Evolutionary conservation across 2,888 invertebrate species (phyloP).

Genomic region (Catocala sponsa): DNA sequence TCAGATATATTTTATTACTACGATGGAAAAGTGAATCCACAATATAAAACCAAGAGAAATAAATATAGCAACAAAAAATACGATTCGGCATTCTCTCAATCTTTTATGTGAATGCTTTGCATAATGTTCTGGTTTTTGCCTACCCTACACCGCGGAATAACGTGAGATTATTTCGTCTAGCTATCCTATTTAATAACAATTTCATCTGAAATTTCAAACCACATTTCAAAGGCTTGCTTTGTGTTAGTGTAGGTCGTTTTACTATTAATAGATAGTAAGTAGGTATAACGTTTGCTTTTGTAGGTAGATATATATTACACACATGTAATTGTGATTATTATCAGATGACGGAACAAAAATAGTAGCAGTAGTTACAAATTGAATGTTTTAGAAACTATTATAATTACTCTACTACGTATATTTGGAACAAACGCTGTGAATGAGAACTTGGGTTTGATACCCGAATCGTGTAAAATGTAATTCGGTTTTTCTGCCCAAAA

Average conservation of each 20-base stretch:
- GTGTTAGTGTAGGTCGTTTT: not conserved
- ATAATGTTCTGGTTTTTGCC: conserved; percentile 30
- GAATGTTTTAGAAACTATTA: no score
- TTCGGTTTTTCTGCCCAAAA: no score
- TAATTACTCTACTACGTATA: no score
- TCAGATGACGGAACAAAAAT: no score
- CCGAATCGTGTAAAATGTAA: no score
- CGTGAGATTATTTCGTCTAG: conserved; percentile 13
- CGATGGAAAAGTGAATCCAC: conserved; percentile 18
- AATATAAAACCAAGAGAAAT: conserved; percentile 22
- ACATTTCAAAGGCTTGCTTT: conserved; percentile 3
- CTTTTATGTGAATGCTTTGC: conserved; percentile 41
- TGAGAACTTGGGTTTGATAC: no score
- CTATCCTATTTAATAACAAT: conserved; percentile 11
- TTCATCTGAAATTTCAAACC: conserved; percentile 15
- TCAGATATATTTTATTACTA: not conserved
- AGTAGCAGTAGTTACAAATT: no score
- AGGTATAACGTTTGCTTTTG: no score
- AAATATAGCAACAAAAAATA: conserved; percentile 32
- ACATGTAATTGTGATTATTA: no score
- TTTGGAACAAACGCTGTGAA: no score
- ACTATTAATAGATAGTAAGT: no score
- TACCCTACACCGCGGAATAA: not conserved
- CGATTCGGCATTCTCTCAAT: conserved; percentile 33
- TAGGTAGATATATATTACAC: no score